A percentile compares a stretch with the other conserved stretches of the same genome.
Evolutionary conservation across 2,797 vertebrate genomes (phyloP).

Genomic region (Adrianichthys oophorus): DNA sequence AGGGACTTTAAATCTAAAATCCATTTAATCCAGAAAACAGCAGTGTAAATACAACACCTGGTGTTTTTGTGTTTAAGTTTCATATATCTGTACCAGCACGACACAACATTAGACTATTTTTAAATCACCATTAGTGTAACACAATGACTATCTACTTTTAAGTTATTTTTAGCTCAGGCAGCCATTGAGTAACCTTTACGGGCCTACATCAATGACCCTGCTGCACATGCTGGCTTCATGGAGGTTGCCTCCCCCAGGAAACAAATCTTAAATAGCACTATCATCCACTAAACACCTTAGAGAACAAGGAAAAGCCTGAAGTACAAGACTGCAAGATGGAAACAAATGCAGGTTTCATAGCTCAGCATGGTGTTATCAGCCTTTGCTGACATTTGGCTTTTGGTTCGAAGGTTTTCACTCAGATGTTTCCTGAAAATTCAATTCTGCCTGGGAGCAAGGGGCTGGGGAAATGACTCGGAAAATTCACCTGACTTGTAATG

Average conservation of each 20-base stretch:
- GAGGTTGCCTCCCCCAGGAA: slow-evolving; percentile 28
- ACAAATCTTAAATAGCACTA: slow-evolving; percentile 47
- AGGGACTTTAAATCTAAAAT: too few relatives aligned
- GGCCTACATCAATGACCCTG: slow-evolving; percentile 16
- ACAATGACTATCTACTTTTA: slow-evolving; percentile 4
- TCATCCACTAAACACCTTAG: slow-evolving; percentile 16
- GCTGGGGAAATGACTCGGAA: slow-evolving; percentile 42
- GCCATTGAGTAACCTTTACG: background rate
- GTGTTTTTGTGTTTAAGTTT: too few relatives aligned
- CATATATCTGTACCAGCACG: too few relatives aligned
- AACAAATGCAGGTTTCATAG: slow-evolving; percentile 33
- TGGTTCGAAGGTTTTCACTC: slow-evolving; percentile 21
- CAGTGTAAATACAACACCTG: too few relatives aligned
- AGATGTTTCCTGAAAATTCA: slow-evolving; percentile 32
- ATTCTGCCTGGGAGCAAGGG: slow-evolving; percentile 18
- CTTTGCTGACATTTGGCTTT: slow-evolving; percentile 23
- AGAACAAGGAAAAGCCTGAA: slow-evolving; percentile 38
- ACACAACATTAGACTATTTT: too few relatives aligned
- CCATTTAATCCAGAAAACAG: too few relatives aligned
- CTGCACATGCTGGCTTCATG: slow-evolving; percentile 19
- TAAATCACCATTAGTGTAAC: background rate
- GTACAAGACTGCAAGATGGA: slow-evolving; percentile 19
- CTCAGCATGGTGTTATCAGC: slow-evolving; percentile 2
- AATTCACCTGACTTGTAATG: slow-evolving; percentile 33
- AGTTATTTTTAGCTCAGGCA: slow-evolving; percentile 5